Evolutionary conservation across 2,888 invertebrate genomes (phyloP).

Genomic region (Trimorus sp.): DNA sequence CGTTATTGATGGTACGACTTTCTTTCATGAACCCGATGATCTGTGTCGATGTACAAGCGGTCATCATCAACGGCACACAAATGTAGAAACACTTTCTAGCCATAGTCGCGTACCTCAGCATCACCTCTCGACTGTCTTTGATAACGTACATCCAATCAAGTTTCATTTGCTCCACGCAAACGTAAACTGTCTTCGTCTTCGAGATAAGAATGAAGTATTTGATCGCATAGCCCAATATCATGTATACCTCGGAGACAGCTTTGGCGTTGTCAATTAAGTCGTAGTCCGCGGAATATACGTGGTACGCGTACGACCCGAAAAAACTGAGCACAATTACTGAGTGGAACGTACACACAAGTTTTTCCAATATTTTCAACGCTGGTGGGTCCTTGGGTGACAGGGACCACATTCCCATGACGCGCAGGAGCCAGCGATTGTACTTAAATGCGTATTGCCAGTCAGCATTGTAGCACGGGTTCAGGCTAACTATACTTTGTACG

Average conservation of each 20-base stretch:
- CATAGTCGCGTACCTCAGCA: background rate
- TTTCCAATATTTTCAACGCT: background rate
- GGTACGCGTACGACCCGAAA: background rate
- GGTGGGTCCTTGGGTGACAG: background rate
- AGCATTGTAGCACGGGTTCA: background rate
- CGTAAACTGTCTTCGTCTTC: background rate
- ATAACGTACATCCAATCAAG: background rate
- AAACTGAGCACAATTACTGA: background rate
- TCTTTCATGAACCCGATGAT: background rate
- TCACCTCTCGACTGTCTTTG: background rate
- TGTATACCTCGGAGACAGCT: background rate
- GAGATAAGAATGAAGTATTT: background rate
- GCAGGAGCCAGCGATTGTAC: background rate
- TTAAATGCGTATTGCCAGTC: constrained; percentile 3
- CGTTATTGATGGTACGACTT: background rate
- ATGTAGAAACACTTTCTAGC: background rate
- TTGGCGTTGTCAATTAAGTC: background rate
- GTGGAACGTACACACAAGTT: background rate
- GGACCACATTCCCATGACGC: background rate
- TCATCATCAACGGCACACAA: background rate
- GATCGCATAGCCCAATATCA: background rate
- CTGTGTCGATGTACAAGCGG: background rate
- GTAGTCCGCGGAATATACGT: background rate
- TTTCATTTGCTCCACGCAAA: background rate
- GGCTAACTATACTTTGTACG: background rate